Conservation (phyloP, 1,140 invertebrate species). For the Megathymus violae region DNA sequence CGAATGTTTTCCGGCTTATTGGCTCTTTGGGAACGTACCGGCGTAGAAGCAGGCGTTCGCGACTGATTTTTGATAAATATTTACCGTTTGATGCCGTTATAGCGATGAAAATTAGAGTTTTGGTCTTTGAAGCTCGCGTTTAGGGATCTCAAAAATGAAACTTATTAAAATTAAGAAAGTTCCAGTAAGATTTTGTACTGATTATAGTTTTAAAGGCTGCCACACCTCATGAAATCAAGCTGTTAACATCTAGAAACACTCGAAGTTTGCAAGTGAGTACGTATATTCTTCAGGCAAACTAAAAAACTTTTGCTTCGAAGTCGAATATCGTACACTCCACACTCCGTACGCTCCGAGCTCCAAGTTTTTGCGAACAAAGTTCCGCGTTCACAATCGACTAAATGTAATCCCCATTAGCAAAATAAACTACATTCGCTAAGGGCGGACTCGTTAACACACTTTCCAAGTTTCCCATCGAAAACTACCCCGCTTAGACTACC, state of each 20-base stretch:
- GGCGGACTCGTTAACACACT: conserved; percentile 79
- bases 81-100: conserved; percentile 23
- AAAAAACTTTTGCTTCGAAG: conserved; percentile 27
- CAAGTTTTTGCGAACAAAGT: conserved; percentile 49
- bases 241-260: neutral
- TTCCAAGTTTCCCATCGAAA: conserved; percentile 74
- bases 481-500: conserved; percentile 77
- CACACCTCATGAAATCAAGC: no score
- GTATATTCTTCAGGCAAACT: conserved; percentile 20
- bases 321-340: conserved; percentile 25
- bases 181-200: neutral
- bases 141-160: neutral
- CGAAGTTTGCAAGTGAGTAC: conserved; percentile 11
- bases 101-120: conserved; percentile 5
- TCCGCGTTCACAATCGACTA: conserved; percentile 57
- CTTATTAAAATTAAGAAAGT: neutral
- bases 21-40: conserved; percentile 42
- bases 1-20: conserved; percentile 49
- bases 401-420: conserved; percentile 73
- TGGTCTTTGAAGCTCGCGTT: neutral
- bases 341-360: conserved; percentile 19
- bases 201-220: conserved; percentile 1
- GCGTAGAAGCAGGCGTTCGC: conserved; percentile 25
- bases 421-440: conserved; percentile 67
- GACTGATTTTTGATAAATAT: conserved; percentile 32